A percentile compares a stretch with the other conserved stretches of the same genome.
phyloP scores from a whole-genome alignment of 2,113 vertebrate genomes.

The Murina feae region DNA sequence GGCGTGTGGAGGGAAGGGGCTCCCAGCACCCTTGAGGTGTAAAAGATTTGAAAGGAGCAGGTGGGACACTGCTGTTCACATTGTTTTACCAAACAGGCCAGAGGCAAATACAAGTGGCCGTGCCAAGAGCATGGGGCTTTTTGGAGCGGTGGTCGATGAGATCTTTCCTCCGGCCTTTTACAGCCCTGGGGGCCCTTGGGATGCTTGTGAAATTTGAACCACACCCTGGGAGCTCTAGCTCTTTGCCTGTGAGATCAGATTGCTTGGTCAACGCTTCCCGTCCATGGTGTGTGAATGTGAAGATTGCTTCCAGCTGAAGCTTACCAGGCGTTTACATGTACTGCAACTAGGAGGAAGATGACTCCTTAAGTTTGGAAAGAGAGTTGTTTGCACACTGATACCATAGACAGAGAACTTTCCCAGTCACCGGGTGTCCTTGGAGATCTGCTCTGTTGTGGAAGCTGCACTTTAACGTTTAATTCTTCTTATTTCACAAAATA shows the following conservation, averaged over 20 bases:
- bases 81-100: neutral
- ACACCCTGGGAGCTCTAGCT: neutral
- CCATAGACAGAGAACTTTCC: neutral
- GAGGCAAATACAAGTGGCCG: neutral
- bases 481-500: constrained; percentile 41
- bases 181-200: neutral
- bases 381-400: neutral
- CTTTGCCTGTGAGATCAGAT: neutral
- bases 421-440: neutral
- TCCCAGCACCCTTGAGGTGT: neutral
- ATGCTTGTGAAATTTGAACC: neutral
- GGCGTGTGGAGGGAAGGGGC: neutral
- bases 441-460: constrained; percentile 27
- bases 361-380: neutral
- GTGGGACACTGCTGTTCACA: neutral
- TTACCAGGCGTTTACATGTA: neutral
- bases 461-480: constrained; percentile 42
- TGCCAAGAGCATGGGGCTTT: neutral
- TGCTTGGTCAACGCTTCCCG: neutral
- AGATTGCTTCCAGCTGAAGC: neutral
- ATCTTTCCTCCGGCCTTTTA: neutral
- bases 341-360: neutral
- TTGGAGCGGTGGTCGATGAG: neutral
- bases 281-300: neutral
- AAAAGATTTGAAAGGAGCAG: neutral